Evolutionary conservation across 2,113 vertebrate genomes (phyloP), one percentile per base, ranked within the genome.

Genomic region (Sminthopsis crassicaudata): DNA sequence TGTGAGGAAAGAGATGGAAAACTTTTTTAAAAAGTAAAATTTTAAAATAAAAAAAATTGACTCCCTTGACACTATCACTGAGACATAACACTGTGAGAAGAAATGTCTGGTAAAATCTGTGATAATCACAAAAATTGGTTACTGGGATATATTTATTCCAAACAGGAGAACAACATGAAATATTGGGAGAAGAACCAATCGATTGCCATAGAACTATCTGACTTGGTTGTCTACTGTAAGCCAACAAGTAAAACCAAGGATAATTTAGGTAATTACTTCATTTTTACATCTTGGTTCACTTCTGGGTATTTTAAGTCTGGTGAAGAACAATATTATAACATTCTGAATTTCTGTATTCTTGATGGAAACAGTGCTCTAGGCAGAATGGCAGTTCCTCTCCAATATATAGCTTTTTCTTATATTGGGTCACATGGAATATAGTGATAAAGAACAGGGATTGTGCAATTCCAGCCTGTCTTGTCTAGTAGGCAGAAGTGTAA

Each of bases 201-300:
- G 51, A 99, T 99, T 92, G 99, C 99, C 96, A 99, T 99, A 88
- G 99, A 99, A 97, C 99, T 99, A 98, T 99, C 99, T 0, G 99
- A 99, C 97, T 95, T 99, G 97, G 99, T 99, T 26, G 99, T 99
- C 54, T 99, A 99, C 98, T 99, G 99, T 98, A 99, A 99, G 94
- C 99, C 99, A 0, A 99, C 99, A 94, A 99, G 99, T 98, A 99
- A 99, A 98, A 99, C 99, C 91, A 99, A 99, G 97, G 99, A 99
- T 94, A 99, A 99, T 90, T 99, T 99, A 97, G 99, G 99, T 99
- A 98, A 95, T 6, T 91, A 7, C 30, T 91, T 90, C 93, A 93
- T 84, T 84, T 96, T 53, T 0, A 16, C 48, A 60, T 92, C 2
- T 8, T 46, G 52, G 76, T 95, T 0, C 30, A 1, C 24, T 53